Conservation (phyloP, 1,140 invertebrate genomes). For the Lysiphlebus fabarum region DNA sequence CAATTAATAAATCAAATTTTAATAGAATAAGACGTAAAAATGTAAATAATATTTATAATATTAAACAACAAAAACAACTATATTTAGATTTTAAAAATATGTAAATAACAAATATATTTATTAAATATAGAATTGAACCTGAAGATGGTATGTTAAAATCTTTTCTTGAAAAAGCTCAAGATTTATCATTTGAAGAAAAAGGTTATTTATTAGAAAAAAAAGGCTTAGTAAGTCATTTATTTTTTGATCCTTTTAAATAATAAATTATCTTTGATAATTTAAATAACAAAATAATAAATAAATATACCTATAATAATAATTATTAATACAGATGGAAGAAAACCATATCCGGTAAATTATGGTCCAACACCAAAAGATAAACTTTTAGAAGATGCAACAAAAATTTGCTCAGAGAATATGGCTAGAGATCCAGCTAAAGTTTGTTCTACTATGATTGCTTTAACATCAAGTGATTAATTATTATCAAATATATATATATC, state of each 20-base stretch:
- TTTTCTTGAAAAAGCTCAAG: slow-evolving; percentile 71
- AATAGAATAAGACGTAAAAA: too few relatives aligned
- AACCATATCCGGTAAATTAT: slow-evolving; percentile 80
- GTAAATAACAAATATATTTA: not conserved
- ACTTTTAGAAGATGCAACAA: slow-evolving; percentile 75
- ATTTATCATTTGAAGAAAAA: slow-evolving; percentile 68
- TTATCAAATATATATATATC: too few relatives aligned
- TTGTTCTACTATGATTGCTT: slow-evolving; percentile 77
- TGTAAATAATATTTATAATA: slow-evolving; percentile 1
- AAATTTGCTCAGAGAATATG: slow-evolving; percentile 80
- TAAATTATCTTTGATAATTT: too few relatives aligned
- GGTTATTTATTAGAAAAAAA: slow-evolving; percentile 76
- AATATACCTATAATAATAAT: too few relatives aligned
- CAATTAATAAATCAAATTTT: too few relatives aligned
- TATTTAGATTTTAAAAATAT: not conserved
- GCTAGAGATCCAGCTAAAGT: slow-evolving; percentile 77
- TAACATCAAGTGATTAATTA: slow-evolving; percentile 55
- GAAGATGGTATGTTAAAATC: slow-evolving; percentile 72
- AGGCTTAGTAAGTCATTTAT: slow-evolving; percentile 62
- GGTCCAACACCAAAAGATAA: slow-evolving; percentile 72
- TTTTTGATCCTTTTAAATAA: too few relatives aligned
- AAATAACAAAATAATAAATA: too few relatives aligned
- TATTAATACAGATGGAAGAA: slow-evolving; percentile 72
- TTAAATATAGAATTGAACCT: slow-evolving; percentile 61
- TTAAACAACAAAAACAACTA: slow-evolving; percentile 10